phyloP scores from a whole-genome alignment of 2,888 invertebrate genomes.

The Tinea semifulvella region DNA sequence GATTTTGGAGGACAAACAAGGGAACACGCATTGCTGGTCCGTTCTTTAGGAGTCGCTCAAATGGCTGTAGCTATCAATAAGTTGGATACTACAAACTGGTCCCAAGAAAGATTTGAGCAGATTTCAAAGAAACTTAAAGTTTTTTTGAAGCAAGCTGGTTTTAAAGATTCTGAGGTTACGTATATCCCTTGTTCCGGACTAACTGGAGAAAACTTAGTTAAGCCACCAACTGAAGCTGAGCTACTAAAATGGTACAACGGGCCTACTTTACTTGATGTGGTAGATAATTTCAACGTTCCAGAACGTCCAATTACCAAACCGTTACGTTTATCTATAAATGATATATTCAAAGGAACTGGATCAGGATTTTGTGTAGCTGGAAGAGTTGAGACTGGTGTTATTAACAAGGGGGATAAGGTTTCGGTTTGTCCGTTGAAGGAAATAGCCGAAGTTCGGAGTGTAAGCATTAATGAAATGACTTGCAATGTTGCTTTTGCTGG shows the following conservation, averaged over 20 bases:
- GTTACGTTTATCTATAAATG: conserved; percentile 90
- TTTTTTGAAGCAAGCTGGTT: conserved; percentile 92
- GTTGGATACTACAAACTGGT: conserved; percentile 96
- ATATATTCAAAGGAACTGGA: conserved; percentile 93
- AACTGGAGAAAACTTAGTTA: conserved; percentile 91
- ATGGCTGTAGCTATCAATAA: conserved; percentile 97
- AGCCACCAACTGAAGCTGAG: conserved; percentile 70
- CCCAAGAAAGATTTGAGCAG: conserved; percentile 88
- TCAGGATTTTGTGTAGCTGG: conserved; percentile 93
- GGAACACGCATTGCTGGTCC: conserved; percentile 94
- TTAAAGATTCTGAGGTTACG: conserved; percentile 83
- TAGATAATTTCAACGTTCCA: conserved; percentile 88
- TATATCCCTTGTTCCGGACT: conserved; percentile 97
- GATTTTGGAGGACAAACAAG: conserved; percentile 97
- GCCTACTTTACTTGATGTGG: conserved; percentile 83
- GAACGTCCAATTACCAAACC: conserved; percentile 88
- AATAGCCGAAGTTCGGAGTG: conserved; percentile 80
- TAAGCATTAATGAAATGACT: conserved; percentile 76
- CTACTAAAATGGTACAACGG: conserved; percentile 83
- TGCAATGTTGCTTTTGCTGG: conserved; percentile 89
- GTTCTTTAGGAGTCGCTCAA: conserved; percentile 90
- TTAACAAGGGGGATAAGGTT: conserved; percentile 87
- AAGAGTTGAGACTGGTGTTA: conserved; percentile 88
- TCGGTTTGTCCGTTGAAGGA: conserved; percentile 87
- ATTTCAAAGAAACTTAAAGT: conserved; percentile 82